A percentile compares a stretch with the other conserved stretches of the same genome.
Conservation (phyloP, 2,113 vertebrate genomes). For the Aplodontia rufa region DNA sequence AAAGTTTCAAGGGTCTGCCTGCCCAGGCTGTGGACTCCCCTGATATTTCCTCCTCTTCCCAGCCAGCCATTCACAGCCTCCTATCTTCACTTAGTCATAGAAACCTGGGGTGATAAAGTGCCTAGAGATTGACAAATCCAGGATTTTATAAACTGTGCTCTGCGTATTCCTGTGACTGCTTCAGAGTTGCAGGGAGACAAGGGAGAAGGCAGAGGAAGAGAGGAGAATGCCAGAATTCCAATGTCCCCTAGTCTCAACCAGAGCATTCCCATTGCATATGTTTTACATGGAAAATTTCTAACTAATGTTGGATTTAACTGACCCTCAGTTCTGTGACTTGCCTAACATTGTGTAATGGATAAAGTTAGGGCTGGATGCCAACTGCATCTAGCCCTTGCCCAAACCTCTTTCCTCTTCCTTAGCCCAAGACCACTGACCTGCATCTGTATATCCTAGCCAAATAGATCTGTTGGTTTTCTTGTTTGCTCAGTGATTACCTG, state of each 20-base stretch:
- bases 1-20: background rate
- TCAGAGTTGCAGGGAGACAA: background rate
- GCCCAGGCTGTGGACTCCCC: fast-evolving
- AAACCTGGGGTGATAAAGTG: background rate
- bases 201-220: background rate
- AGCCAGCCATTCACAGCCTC: background rate
- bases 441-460: background rate
- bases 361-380: background rate
- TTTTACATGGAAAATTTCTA: background rate
- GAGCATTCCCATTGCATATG: background rate
- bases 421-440: background rate
- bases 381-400: background rate
- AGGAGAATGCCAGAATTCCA: fast-evolving
- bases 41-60: background rate
- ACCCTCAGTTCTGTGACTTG: background rate
- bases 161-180: background rate
- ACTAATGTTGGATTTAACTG: background rate
- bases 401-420: background rate
- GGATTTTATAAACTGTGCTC: too few species aligned
- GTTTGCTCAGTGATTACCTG: background rate
- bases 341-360: fast-evolving
- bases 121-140: background rate
- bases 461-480: background rate
- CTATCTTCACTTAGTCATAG: background rate
- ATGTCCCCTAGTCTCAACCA: fast-evolving